phyloP scores from a whole-genome alignment of 1,140 invertebrate species.

The Semibalanus balanoides region DNA sequence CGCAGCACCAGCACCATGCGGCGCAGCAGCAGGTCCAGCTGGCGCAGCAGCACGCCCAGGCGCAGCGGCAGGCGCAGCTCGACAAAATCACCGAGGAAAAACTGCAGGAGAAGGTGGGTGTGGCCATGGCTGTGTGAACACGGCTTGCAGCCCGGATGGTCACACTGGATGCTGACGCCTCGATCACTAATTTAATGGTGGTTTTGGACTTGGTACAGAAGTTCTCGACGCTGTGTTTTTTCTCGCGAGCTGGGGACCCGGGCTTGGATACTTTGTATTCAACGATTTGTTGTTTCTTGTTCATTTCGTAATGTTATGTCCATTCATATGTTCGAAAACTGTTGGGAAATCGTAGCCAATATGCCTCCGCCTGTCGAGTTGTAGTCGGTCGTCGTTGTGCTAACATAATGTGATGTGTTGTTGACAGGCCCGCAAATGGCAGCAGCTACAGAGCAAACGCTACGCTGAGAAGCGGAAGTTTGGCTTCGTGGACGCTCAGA shows the following conservation, averaged over 20 bases:
- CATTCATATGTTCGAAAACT: not conserved
- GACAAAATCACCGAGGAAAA: conserved; percentile 77
- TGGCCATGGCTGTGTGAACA: not conserved
- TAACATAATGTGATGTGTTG: conserved; percentile 14
- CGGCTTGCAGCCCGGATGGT: not conserved
- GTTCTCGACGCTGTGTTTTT: not conserved
- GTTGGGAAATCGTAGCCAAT: no score
- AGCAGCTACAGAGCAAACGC: conserved; percentile 91
- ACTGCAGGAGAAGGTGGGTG: conserved; percentile 49
- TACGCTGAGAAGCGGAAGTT: conserved; percentile 97
- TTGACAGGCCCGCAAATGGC: conserved; percentile 83
- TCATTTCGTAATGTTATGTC: not conserved
- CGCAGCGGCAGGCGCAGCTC: conserved; percentile 42
- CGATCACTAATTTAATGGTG: not conserved
- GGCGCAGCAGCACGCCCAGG: not conserved
- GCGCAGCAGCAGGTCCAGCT: conserved; percentile 10
- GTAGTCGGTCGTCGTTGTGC: conserved; percentile 8
- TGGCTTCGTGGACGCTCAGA: conserved; percentile 97
- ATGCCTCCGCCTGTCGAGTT: not conserved
- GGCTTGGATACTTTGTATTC: conserved; percentile 13
- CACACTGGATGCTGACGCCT: not conserved
- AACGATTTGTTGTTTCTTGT: not conserved
- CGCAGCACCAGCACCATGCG: conserved; percentile 7
- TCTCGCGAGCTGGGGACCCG: conserved; percentile 16
- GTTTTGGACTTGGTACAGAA: not conserved